Evolutionary conservation across 2,797 vertebrate genomes (phyloP).

Genomic region (Limosa lapponica): DNA sequence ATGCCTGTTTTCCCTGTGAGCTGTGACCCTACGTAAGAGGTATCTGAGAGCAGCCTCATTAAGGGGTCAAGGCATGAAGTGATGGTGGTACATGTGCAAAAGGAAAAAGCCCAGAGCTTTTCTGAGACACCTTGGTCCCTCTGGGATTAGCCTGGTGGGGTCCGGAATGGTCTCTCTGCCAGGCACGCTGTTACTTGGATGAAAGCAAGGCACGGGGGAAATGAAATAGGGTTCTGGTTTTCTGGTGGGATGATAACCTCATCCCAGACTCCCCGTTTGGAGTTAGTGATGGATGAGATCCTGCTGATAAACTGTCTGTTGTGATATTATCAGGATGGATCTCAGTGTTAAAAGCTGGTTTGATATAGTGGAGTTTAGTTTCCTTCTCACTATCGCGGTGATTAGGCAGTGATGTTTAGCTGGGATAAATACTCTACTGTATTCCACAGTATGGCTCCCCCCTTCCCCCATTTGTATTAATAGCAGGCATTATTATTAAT

Average conservation of each 20-base stretch:
- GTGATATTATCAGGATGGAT: neutral
- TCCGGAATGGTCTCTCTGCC: neutral
- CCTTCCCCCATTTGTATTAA: neutral
- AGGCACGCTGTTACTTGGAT: neutral
- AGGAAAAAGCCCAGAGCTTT: neutral
- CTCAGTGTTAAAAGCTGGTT: neutral
- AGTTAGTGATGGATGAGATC: constrained; percentile 12
- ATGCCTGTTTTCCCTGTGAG: neutral
- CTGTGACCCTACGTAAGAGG: neutral
- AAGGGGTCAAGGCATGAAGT: neutral
- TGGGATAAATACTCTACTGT: neutral
- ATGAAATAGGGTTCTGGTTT: neutral
- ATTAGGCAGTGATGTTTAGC: neutral
- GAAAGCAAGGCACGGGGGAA: neutral
- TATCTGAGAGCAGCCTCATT: neutral
- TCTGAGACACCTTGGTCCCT: neutral
- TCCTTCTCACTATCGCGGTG: neutral
- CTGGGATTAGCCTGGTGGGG: neutral
- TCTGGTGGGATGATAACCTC: neutral
- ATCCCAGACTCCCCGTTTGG: neutral
- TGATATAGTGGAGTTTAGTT: neutral
- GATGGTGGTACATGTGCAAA: neutral
- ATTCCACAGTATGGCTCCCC: neutral
- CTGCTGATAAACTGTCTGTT: neutral
- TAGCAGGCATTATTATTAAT: neutral